Evolutionary conservation across 2,797 vertebrate species (phyloP), one percentile per base, ranked within the genome.

Genomic region (Varecia variegata): DNA sequence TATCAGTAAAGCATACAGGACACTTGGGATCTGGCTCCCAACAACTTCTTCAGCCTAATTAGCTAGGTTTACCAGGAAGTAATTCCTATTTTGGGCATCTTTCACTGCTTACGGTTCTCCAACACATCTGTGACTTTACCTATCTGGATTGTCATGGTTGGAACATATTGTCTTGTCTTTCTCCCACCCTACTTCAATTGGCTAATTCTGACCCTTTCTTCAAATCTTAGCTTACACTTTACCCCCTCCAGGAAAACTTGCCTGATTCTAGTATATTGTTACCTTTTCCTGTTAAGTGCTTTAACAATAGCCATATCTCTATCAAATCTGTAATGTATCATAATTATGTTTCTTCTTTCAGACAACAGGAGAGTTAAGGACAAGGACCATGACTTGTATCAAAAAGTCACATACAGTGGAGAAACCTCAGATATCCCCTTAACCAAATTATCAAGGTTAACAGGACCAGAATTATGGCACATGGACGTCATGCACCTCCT

Each of bases 401-500:
- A 73, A 82, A 76, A 73, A 32, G 2, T 54, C n/a, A 71, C 40
- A 67, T 20, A 3, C 14, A 62, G 0, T 32, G 4, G 17, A 86
- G 2, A 95, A 76, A 71, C 17, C 1, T 47, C 35, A 84, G 23
- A 12, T 32, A 30, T 2, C 2, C 50, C 20, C 25, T 67, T 77
- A 14, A 60, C 2, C 23, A 45, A 58, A 20, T 11, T n/a, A 9
- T 74, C 21, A 93, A 32, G 32, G 14, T 25, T 17, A 35, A 45
- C 0, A 0, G 56, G 27, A 79, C 3, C 30, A 60, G 25, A 9
- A 15, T 3, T 30, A 0, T 7, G 5, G 23, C 18, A 7, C 17
- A 2, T 38, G 2, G 30, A 62, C 8, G 8, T 25, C 5, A 38
- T 21, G 3, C 0, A 30, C 1, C 1, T 7, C 14, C 0, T 27